Evolutionary conservation across 2,113 vertebrate species (phyloP).

Genomic region (Anarrhichthys ocellatus): DNA sequence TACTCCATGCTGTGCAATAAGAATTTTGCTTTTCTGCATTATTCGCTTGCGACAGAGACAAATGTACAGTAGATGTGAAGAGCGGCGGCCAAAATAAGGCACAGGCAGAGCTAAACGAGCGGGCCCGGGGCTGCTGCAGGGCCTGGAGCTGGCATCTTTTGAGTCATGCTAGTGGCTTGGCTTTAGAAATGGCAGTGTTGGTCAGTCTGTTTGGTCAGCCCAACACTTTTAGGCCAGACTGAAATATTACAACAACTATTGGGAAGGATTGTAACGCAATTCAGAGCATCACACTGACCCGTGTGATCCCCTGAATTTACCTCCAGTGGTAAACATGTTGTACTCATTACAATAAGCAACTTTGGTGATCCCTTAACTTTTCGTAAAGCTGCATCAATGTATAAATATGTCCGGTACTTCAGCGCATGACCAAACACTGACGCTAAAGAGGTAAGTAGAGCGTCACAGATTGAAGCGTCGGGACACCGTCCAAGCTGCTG

Average conservation of each 20-base stretch:
- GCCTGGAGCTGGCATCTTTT: not conserved
- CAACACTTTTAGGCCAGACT: not conserved
- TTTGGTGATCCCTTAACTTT: not conserved
- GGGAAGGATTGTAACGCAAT: not conserved
- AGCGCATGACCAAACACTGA: not conserved
- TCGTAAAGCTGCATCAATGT: not conserved
- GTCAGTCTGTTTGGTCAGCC: not conserved
- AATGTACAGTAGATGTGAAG: constrained; percentile 21
- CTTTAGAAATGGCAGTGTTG: not conserved
- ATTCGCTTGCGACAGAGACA: constrained; percentile 21
- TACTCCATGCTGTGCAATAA: constrained; percentile 27
- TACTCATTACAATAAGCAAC: not conserved
- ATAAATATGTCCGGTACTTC: not conserved
- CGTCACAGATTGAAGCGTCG: no score
- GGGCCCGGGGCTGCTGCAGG: not conserved
- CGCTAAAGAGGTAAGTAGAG: not conserved
- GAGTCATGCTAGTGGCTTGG: not conserved
- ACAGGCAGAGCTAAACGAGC: not conserved
- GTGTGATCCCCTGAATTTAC: not conserved
- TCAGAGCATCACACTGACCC: not conserved
- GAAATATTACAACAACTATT: constrained; percentile 5
- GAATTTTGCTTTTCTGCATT: constrained; percentile 30
- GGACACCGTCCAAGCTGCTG: no score
- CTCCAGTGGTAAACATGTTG: not conserved
- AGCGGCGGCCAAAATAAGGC: constrained; percentile 13